Evolutionary conservation across 2,888 invertebrate genomes (phyloP).

Genomic region (Gerris lacustris): DNA sequence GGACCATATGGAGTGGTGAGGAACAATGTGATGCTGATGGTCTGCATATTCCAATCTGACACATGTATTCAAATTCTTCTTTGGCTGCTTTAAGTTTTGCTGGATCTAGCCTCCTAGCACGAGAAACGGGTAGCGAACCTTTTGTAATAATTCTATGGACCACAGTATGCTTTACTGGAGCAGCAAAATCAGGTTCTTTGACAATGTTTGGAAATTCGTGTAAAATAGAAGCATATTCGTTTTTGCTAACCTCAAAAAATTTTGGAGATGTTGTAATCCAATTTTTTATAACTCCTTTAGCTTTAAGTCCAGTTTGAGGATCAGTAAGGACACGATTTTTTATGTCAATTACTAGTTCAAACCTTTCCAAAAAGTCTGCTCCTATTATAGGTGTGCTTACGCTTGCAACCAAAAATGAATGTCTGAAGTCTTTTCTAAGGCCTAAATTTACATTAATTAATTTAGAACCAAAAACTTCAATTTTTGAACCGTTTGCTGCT

Average conservation of each 20-base stretch:
- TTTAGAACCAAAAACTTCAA: no score
- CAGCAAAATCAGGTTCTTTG: conserved; percentile 1
- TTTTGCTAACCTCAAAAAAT: not conserved
- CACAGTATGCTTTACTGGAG: conserved; percentile 13
- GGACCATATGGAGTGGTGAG: conserved; percentile 28
- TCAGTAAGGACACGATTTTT: no score
- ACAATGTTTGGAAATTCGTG: not conserved
- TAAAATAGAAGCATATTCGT: not conserved
- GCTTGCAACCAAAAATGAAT: no score
- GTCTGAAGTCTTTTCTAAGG: no score
- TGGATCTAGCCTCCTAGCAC: conserved; percentile 19
- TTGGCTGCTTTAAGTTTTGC: conserved; percentile 23
- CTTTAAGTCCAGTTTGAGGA: no score
- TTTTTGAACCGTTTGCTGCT: no score
- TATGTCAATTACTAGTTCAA: no score
- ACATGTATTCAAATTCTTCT: conserved; percentile 26
- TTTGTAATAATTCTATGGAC: conserved; percentile 22
- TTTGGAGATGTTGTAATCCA: no score
- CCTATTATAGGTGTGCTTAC: no score
- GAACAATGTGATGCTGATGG: conserved; percentile 30
- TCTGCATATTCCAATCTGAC: conserved; percentile 24
- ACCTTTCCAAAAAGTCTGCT: no score
- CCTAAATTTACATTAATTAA: no score
- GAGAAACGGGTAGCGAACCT: conserved; percentile 21
- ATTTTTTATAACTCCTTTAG: no score